Percentiles rank a stretch among this genome's conserved stretches.
Evolutionary conservation across 2,888 invertebrate genomes (phyloP).

Genomic region (Sicus ferrugineus): DNA sequence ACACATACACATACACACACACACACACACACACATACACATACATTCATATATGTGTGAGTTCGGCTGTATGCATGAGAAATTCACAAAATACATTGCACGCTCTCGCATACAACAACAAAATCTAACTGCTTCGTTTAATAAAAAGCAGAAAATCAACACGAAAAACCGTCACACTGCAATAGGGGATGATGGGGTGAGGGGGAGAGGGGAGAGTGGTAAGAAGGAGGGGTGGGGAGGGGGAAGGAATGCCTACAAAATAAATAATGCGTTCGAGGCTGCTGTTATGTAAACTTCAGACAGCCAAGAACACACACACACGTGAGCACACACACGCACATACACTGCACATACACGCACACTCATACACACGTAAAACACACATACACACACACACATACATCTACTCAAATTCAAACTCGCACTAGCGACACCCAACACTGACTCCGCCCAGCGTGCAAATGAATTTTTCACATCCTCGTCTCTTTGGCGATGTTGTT

Average conservation of each 20-base stretch:
- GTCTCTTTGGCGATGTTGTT: conserved; percentile 30
- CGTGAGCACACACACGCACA: conserved; percentile 17
- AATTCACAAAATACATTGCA: conserved; percentile 20
- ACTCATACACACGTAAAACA: conserved; percentile 31
- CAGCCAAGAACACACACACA: conserved; percentile 28
- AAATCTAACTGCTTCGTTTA: conserved; percentile 2
- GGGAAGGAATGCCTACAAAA: conserved; percentile 29
- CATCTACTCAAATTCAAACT: conserved; percentile 37
- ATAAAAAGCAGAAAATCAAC: conserved; percentile 4
- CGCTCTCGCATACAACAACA: neutral
- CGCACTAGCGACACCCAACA: neutral
- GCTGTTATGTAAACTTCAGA: conserved; percentile 8
- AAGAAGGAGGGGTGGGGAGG: no score
- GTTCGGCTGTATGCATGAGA: conserved; percentile 4
- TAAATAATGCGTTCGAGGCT: conserved; percentile 31
- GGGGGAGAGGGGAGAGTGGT: no score
- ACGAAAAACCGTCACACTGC: conserved; percentile 23
- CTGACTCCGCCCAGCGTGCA: conserved; percentile 31
- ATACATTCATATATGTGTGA: neutral
- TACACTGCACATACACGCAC: neutral
- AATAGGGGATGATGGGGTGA: no score
- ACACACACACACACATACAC: neutral
- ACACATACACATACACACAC: neutral
- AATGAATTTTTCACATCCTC: neutral
- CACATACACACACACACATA: conserved; percentile 24